Conservation (phyloP, 2,888 invertebrate species). For the Hipparchia sbordonii region DNA sequence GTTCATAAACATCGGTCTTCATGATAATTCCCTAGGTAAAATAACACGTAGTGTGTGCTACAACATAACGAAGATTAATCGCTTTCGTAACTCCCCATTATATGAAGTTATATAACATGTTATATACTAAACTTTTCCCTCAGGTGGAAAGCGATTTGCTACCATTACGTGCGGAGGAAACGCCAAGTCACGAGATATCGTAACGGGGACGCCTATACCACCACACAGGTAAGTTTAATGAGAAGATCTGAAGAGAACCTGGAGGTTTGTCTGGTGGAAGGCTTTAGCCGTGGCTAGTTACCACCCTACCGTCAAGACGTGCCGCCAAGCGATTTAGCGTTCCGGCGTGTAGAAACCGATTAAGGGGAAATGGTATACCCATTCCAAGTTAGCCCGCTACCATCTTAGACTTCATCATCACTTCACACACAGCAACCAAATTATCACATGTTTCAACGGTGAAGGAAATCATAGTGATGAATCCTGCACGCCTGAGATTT, state of each 20-base stretch:
- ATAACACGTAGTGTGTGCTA: background rate
- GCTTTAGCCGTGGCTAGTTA: no score
- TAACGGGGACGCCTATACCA: constrained; percentile 91
- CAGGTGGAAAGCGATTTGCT: constrained; percentile 92
- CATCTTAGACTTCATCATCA: no score
- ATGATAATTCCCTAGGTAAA: background rate
- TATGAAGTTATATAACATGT: background rate
- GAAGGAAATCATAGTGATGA: no score
- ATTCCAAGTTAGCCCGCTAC: no score
- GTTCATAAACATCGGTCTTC: background rate
- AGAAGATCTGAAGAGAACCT: background rate
- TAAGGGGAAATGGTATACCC: no score
- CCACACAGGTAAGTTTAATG: constrained; percentile 85
- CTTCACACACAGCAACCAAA: no score
- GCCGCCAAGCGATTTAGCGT: no score
- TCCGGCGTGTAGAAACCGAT: no score
- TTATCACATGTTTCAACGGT: no score
- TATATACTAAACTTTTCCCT: constrained; percentile 32
- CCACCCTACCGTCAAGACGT: no score
- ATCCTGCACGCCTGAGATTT: no score
- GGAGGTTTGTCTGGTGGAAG: no score
- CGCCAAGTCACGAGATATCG: constrained; percentile 90
- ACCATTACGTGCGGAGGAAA: constrained; percentile 90
- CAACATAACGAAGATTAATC: constrained; percentile 4
- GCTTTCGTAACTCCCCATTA: constrained; percentile 4